Conservation (phyloP, 2,888 invertebrate genomes). For the Dioctria linearis region DNA sequence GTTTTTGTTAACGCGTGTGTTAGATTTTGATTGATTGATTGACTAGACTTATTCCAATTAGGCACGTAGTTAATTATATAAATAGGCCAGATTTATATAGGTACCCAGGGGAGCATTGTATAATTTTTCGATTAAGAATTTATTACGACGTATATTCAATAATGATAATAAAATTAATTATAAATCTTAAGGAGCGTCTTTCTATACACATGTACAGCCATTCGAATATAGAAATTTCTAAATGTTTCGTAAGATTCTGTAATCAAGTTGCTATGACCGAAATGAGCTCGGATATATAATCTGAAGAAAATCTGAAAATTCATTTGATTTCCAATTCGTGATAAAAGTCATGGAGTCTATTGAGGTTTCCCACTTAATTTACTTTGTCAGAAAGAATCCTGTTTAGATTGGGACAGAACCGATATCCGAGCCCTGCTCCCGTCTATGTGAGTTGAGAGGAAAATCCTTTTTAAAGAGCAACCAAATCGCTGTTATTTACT, state of each 20-base stretch:
- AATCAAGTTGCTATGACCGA: neutral
- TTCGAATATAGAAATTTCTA: no score
- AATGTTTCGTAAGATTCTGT: neutral
- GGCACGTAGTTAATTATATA: no score
- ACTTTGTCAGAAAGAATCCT: slow-evolving; percentile 20
- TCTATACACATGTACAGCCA: no score
- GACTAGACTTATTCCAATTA: no score
- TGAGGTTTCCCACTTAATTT: slow-evolving; percentile 44
- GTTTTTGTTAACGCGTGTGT: no score
- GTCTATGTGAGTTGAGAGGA: neutral
- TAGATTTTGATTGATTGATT: no score
- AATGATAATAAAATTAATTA: slow-evolving; percentile 8
- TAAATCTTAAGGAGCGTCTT: neutral
- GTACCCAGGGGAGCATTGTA: neutral
- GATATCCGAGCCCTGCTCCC: neutral
- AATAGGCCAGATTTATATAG: no score
- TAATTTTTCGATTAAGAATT: slow-evolving; percentile 44
- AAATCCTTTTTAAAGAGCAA: no score
- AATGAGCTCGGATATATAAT: slow-evolving; percentile 32
- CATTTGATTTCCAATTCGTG: slow-evolving; percentile 41
- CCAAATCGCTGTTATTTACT: neutral
- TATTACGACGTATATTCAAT: slow-evolving; percentile 28
- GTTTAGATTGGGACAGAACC: neutral
- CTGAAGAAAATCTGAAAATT: slow-evolving; percentile 32
- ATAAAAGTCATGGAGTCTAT: slow-evolving; percentile 43